Percentiles rank a stretch among this genome's conserved stretches.
These are phyloP conservation scores for Orchesella cincta DNA, from an alignment of 1,140 invertebrate species.

Conservation along the genomic window DNA sequence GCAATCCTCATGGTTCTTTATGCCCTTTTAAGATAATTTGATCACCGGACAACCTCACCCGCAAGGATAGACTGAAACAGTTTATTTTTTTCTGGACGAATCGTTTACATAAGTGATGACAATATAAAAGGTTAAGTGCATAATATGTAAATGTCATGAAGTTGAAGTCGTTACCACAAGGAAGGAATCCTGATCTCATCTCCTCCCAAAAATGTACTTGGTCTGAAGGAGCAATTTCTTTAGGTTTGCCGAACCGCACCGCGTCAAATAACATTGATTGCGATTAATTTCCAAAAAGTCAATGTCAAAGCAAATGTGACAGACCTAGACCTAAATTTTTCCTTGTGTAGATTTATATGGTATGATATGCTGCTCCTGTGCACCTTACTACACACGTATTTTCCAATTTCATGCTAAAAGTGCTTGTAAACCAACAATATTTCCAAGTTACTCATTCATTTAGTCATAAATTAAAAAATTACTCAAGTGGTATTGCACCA, in stretches of 20 bases:
- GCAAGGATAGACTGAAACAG: not conserved
- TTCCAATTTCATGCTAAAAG: not conserved
- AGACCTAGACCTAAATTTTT: not conserved
- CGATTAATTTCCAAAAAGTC: not conserved
- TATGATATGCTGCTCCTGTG: not conserved
- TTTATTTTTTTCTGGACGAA: no score
- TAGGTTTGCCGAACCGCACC: not conserved
- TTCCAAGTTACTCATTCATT: not conserved
- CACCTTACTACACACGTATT: not conserved
- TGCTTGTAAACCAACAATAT: not conserved
- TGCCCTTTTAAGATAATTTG: not conserved
- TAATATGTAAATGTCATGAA: no score
- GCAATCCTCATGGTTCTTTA: not conserved
- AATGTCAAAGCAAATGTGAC: not conserved
- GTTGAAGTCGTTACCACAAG: no score
- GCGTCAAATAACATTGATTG: not conserved
- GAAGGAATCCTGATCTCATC: no score
- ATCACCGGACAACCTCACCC: not conserved
- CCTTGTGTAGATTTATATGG: not conserved
- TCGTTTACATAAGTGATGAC: no score
- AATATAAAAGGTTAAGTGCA: no score
- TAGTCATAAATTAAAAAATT: not conserved
- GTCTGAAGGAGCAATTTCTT: no score
- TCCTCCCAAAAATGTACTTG: no score
- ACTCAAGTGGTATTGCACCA: not conserved